Evolutionary conservation across 2,888 invertebrate species (phyloP), one percentile per base, ranked within the genome.

Genomic region (Mesochorus sp.): DNA sequence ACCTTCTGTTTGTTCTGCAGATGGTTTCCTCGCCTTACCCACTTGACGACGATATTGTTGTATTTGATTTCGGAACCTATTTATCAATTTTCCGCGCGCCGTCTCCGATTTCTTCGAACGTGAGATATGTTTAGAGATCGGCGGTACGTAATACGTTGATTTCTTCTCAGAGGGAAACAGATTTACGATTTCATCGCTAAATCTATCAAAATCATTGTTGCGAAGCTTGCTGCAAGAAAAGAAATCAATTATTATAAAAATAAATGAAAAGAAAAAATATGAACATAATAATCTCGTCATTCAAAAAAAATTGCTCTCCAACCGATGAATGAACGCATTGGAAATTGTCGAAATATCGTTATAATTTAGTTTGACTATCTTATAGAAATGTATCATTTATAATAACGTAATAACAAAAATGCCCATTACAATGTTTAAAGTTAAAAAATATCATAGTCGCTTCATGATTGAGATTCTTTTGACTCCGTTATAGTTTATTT

Each of bases 21-120:
- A 12, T 3, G 26, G 6, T 12, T 67, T 62, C 17, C 71, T 72
- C 0, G 64, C 57, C 19, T 51, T 59, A 17, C 31, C 44, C 6
- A 44, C 14, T 3, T 64, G 31, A 1, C 19, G 14, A 3, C 72
- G 72, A 61, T 61, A 72, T 4, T 2, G 2, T 44, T 67, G 72
- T 2, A 77, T 24, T 67, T 72, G 66, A 21, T 77, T 77, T 17
- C 72, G 66, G 26, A 67, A 77, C 17, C 12, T 53, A 28, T 72
- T 44, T 10, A 72, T 44, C 3, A 77, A 47, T n/a, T 44, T 28
- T 17, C 77, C 72, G 21, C 61, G 49, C 8, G 61, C 51, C 6
- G 61, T 62, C 59, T 72, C 62, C 2, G 71, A 72, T 19, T 72
- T 66, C 1, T 37, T 47, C 0, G 10, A 55, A 67, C 37, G 70